Base-by-base conservation (phyloP, 2,113 vertebrate genomes). In the Hystrix cristata region DNA sequence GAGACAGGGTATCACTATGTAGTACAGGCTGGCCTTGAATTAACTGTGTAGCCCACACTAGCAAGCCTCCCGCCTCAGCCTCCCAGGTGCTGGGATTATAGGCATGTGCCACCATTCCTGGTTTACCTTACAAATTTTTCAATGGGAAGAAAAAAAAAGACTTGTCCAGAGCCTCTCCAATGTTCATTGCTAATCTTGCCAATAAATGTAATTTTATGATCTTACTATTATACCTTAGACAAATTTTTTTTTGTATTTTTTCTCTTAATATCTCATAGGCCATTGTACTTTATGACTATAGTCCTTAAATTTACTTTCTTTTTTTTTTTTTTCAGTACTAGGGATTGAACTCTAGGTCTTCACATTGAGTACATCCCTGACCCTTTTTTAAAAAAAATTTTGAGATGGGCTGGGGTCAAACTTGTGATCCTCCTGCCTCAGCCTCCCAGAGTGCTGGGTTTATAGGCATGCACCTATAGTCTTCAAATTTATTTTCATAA, bases 401-500 rank as follows among this genome's bases (percentile, higher is more conserved):
- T 72, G 8, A 43, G 69, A 23, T 38, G 43, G 19, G 38, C 38
- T 72, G 19, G 38, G 69, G 38, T 72, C 38, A 72, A 43, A 23
- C 69, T 43, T 67, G 31, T 67, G 31, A n/a, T 5, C 14, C 65
- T 67, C 31, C 18, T 67, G 31, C 31, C 31, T 67, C 65, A 67
- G 65, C 14, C 31, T 16, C 65, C 31, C 65, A 67, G 31, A 16
- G 65, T 67, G 1, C 15, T 67, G 65, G 65, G 14, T 67, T 67
- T 67, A 67, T 34, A 67, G 65, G 31, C 31, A 67, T 67, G 31
- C 14, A n/a, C 65, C 14, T 29, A 65, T 31, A 65, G 29, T 81
- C 76, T 92, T 72, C 62, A 51, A 81, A 92, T 82, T 92, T 87
- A n/a, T 59, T 82, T 92, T 82, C 71, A 21, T 82, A 83, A 81